Conservation (phyloP, 2,797 vertebrate species). For the Setipinna tenuifilis region DNA sequence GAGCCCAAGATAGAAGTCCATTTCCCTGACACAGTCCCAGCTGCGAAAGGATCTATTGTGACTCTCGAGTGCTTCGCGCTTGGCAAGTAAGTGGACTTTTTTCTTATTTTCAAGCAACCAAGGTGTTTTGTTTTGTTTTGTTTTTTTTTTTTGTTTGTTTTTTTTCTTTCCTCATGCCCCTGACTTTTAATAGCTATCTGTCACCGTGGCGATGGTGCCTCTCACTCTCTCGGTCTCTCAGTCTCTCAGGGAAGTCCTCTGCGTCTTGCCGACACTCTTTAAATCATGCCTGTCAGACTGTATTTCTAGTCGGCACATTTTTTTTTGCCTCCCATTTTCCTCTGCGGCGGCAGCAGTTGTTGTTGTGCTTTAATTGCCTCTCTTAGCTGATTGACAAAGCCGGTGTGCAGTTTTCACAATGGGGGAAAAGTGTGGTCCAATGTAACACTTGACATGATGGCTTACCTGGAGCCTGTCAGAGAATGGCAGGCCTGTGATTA, state of each 20-base stretch:
- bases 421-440: not conserved
- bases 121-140: not conserved
- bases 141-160: not conserved
- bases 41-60: constrained; percentile 91
- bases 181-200: constrained; percentile 53
- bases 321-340: not conserved
- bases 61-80: constrained; percentile 94
- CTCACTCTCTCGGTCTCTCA: too few species aligned
- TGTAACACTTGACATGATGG: not conserved
- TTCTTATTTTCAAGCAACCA: constrained; percentile 65
- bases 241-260: constrained; percentile 47
- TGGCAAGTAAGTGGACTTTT: constrained; percentile 89
- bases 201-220: constrained; percentile 61
- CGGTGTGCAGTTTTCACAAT: not conserved
- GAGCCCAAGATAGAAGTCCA: constrained; percentile 99
- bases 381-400: not conserved
- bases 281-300: constrained; percentile 45
- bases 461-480: not conserved
- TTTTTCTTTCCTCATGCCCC: constrained; percentile 33
- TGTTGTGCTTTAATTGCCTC: not conserved
- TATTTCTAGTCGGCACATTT: constrained; percentile 34
- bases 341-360: not conserved
- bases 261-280: constrained; percentile 33
- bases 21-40: constrained; percentile 91
- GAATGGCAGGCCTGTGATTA: not conserved